These are phyloP conservation scores for Falco peregrinus DNA, from an alignment of 2,797 vertebrate genomes.

Conservation along the genomic window DNA sequence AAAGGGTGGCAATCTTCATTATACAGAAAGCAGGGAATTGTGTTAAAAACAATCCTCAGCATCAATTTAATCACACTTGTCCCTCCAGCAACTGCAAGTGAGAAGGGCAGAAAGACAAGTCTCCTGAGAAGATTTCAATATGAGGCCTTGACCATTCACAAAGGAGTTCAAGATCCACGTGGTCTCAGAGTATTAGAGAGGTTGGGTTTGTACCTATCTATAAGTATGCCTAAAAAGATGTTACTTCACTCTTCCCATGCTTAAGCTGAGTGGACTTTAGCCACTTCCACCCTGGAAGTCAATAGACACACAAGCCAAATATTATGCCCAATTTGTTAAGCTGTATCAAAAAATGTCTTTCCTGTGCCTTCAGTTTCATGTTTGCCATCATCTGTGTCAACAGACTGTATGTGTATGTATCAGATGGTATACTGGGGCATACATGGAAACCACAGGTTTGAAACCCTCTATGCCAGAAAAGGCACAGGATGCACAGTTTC, in stretches of 20 bases:
- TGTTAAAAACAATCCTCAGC: not conserved
- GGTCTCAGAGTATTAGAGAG: not conserved
- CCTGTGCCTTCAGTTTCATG: not conserved
- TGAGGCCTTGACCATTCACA: not conserved
- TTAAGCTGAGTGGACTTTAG: not conserved
- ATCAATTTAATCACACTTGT: not conserved
- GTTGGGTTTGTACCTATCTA: not conserved
- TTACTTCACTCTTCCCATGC: not conserved
- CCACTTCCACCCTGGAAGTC: not conserved
- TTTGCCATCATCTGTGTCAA: not conserved
- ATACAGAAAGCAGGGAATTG: not conserved
- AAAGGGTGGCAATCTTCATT: not conserved
- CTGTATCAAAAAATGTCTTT: not conserved
- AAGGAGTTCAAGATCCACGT: not conserved
- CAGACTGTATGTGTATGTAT: accelerated
- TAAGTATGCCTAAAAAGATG: not conserved
- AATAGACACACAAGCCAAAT: not conserved
- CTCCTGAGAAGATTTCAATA: not conserved
- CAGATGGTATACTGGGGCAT: not conserved
- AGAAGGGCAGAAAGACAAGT: not conserved
- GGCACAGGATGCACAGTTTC: not conserved
- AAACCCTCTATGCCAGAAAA: not conserved
- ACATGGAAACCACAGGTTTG: not conserved
- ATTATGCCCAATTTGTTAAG: not conserved
- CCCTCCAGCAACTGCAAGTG: not conserved